These are phyloP conservation scores for Acropternis orthonyx DNA, from an alignment of 2,797 vertebrate species.

Conservation along the genomic window DNA sequence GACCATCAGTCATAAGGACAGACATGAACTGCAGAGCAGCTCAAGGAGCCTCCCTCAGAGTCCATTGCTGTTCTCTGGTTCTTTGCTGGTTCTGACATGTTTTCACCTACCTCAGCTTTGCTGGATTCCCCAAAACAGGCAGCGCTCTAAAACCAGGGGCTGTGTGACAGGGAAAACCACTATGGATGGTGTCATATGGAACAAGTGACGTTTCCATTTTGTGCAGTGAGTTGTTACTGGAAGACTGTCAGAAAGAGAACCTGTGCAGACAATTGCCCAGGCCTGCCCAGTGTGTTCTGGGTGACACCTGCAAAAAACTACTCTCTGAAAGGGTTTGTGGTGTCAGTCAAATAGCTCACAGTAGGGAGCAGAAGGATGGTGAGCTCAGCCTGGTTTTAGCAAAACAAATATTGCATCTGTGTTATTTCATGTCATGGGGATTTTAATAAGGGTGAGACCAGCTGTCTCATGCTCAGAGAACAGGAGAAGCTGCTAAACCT, in stretches of 20 bases:
- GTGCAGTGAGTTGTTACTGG: neutral
- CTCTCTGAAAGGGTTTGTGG: neutral
- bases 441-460: neutral
- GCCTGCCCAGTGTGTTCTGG: no score
- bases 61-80: accelerated
- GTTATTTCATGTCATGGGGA: neutral
- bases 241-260: neutral
- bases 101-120: neutral
- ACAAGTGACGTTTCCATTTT: accelerated
- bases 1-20: neutral
- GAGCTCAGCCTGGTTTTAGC: neutral
- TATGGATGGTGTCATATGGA: accelerated
- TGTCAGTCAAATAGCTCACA: neutral
- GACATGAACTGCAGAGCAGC: neutral
- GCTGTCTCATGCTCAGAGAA: neutral
- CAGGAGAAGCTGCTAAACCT: neutral
- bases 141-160: accelerated
- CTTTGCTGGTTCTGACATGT: neutral
- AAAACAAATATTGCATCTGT: neutral
- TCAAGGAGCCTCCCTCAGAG: neutral
- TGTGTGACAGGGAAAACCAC: accelerated
- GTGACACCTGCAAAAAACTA: neutral
- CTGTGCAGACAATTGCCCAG: neutral
- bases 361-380: neutral
- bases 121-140: neutral